A percentile compares a stretch with the other conserved stretches of the same genome.
Evolutionary conservation across 2,888 invertebrate species (phyloP).

Genomic region (Rosalia funebris): DNA sequence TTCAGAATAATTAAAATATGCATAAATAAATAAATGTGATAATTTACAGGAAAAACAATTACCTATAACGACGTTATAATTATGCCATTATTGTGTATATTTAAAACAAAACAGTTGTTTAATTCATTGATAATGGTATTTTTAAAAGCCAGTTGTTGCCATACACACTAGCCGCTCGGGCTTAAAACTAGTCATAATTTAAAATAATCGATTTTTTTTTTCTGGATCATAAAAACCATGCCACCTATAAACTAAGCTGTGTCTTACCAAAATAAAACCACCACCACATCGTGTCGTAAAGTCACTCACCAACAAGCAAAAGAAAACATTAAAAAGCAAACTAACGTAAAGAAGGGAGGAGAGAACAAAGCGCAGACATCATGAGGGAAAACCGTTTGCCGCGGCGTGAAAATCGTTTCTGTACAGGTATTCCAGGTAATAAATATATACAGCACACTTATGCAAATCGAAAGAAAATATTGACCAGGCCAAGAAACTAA

Average conservation of each 20-base stretch:
- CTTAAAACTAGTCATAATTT: neutral
- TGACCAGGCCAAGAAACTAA: conserved; percentile 35
- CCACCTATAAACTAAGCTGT: conserved; percentile 26
- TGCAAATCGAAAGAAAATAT: conserved; percentile 43
- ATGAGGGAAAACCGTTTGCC: neutral
- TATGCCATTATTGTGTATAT: too few species aligned
- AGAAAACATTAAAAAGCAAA: conserved; percentile 36
- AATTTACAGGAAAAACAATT: too few species aligned
- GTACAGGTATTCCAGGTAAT: neutral
- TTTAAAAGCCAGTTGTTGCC: too few species aligned
- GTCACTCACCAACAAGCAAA: conserved; percentile 42
- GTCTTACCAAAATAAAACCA: conserved; percentile 58
- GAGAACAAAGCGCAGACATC: neutral
- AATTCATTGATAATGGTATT: too few species aligned
- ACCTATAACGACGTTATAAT: too few species aligned
- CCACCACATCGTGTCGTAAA: conserved; percentile 54
- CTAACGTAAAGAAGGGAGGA: neutral
- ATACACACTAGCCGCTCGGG: too few species aligned
- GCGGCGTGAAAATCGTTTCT: neutral
- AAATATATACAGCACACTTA: conserved; percentile 35
- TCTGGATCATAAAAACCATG: conserved; percentile 28
- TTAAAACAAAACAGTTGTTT: too few species aligned
- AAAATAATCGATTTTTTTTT: conserved; percentile 2
- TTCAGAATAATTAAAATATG: too few species aligned
- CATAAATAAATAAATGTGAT: too few species aligned